Percentiles rank a stretch among this genome's conserved stretches.
These are phyloP conservation scores for Drosophila biarmipes DNA, from an alignment of 1,140 invertebrate species.

Conservation along the genomic window DNA sequence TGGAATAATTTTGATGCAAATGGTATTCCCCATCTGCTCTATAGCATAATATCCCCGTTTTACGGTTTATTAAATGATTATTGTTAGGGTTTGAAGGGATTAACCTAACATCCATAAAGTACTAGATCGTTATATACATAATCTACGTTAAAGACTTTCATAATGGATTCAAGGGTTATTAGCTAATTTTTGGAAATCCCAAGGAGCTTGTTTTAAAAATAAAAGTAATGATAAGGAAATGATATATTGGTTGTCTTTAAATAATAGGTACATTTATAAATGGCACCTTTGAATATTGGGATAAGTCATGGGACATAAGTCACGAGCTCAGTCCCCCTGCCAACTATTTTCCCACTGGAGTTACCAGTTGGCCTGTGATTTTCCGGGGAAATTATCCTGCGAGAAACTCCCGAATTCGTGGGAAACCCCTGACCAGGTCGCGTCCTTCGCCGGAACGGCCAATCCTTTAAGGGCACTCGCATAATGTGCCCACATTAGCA, in stretches of 20 bases:
- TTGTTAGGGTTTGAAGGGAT: neutral
- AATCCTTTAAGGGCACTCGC: conserved; percentile 61
- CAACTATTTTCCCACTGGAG: neutral
- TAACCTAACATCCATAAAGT: neutral
- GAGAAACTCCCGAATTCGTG: conserved; percentile 52
- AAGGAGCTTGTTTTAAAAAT: too few species aligned
- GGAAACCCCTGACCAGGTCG: conserved; percentile 28
- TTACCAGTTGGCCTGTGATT: conserved; percentile 14
- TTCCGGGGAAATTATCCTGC: conserved; percentile 34
- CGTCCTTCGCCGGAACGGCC: conserved; percentile 67
- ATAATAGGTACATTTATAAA: too few species aligned
- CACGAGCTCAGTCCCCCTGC: neutral
- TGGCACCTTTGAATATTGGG: neutral
- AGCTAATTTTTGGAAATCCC: too few species aligned
- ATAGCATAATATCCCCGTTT: neutral
- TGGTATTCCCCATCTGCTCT: neutral
- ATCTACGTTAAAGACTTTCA: too few species aligned
- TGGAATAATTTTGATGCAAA: conserved; percentile 1
- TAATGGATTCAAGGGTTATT: too few species aligned
- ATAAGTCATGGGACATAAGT: rapidly evolving
- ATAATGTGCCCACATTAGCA: conserved; percentile 83
- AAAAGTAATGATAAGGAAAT: too few species aligned
- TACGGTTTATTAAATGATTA: neutral
- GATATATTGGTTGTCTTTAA: too few species aligned
- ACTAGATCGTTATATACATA: neutral